Evolutionary conservation across 1,140 invertebrate species (phyloP), one percentile per base, ranked within the genome.

Genomic region (Lerema accius): DNA sequence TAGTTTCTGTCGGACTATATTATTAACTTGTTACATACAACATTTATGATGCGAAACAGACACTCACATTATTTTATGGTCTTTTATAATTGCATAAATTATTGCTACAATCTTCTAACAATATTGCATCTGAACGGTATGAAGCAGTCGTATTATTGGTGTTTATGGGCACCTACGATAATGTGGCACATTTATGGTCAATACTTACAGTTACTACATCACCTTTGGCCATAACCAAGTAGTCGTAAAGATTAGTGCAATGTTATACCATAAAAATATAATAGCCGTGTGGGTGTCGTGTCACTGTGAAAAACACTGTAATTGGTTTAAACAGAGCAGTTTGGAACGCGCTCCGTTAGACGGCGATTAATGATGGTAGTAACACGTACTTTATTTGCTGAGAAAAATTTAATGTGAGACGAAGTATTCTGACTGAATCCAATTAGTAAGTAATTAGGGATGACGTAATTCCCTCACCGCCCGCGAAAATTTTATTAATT

Each of bases 181-280:
- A n/a, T n/a, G n/a, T 46, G 10, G 26, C 35, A 50, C 28, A 50
- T 28, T 50, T 50, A 50, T 32, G 48, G 23, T 49, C 26, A 14
- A 50, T 10, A 13, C 16, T 9, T 16, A 9, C 32, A 10, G 0
- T 15, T 11, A 17, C 16, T 51, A 16, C 15, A 39, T 16, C 35
- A 4, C 26, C 16, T 35, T 14, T 3, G 15, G 35, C 16, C 48
- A 39, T 39, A 51, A 51, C 39, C 16, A 51, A 51, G 28, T 51
- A 17, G 16, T 17, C 15, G 6, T 51, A 51, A 51, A 53, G 50
- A 40, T 53, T 40, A 53, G 16, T 40, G 50, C n/a, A 37, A 23
- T 40, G 16, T 40, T n/a, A n/a, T 23, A 16, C 35, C 37, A 40
- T 53, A n/a, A 53, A 53, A 40, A 53, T 32, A n/a, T 53, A 40